phyloP scores from a whole-genome alignment of 2,797 vertebrate genomes.

The Epinephelus awoara region DNA sequence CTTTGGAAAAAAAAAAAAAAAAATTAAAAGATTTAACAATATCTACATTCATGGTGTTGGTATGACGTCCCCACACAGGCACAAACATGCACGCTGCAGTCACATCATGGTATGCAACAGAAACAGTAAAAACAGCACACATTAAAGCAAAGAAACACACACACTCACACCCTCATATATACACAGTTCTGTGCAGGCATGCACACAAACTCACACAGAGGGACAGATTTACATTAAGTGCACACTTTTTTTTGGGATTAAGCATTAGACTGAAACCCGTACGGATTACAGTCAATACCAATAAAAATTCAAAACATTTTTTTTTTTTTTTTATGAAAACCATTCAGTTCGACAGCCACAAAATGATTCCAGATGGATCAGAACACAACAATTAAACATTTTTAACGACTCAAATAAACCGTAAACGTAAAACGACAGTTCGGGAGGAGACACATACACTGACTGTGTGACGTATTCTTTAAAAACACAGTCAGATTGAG shows the following conservation, averaged over 20 bases:
- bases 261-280: conserved; percentile 65
- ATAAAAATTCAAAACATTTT: conserved; percentile 43
- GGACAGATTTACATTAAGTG: conserved; percentile 78
- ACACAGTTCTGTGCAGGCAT: conserved; percentile 66
- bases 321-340: conserved; percentile 26
- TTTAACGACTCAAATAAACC: conserved; percentile 44
- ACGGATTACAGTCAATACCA: conserved; percentile 59
- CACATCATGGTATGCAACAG: conserved; percentile 69
- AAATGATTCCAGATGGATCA: conserved; percentile 48
- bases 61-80: conserved; percentile 70
- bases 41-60: conserved; percentile 85
- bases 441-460: conserved; percentile 37
- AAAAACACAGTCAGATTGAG: conserved; percentile 42
- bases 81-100: conserved; percentile 68
- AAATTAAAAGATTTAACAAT: conserved; percentile 48
- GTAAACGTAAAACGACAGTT: conserved; percentile 56
- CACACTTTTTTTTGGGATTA: conserved; percentile 74
- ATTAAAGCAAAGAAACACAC: conserved; percentile 75
- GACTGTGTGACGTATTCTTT: conserved; percentile 33
- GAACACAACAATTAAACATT: conserved; percentile 44
- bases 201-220: conserved; percentile 70
- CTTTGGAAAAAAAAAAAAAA: conserved; percentile 54
- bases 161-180: conserved; percentile 65
- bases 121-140: conserved; percentile 69
- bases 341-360: conserved; percentile 44